Conservation (phyloP, 2,113 vertebrate species). For the Hymenochirus boettgeri region DNA sequence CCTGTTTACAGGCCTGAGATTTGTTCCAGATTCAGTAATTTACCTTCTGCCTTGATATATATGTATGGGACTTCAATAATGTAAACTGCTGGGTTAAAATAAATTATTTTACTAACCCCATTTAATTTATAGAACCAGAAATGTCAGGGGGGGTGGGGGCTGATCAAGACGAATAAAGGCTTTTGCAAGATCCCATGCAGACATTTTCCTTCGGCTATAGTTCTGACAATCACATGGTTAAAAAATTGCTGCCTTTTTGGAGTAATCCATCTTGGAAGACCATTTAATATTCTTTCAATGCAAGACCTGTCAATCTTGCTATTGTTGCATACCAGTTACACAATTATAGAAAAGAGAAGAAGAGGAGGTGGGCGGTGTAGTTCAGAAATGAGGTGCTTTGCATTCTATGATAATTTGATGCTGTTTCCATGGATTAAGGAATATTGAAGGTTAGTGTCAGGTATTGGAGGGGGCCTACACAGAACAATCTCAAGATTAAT, state of each 20-base stretch:
- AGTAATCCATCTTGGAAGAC: conserved; percentile 21
- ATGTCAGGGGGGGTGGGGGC: too few species aligned
- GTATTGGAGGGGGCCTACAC: conserved; percentile 12
- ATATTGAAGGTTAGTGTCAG: conserved; percentile 35
- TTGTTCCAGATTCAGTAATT: too few species aligned
- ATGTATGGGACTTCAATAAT: too few species aligned
- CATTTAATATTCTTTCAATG: conserved; percentile 29
- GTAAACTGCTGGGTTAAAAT: too few species aligned
- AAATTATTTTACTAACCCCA: too few species aligned
- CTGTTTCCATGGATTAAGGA: conserved; percentile 36
- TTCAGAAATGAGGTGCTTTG: conserved; percentile 39
- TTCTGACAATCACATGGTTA: not conserved
- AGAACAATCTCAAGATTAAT: conserved; percentile 13
- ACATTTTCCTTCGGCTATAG: not conserved
- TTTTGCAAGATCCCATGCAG: too few species aligned
- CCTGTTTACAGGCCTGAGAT: too few species aligned
- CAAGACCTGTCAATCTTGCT: conserved; percentile 32
- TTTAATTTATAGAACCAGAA: too few species aligned
- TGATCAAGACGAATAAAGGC: too few species aligned
- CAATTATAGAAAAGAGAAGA: conserved; percentile 19
- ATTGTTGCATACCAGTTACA: conserved; percentile 38
- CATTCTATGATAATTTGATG: conserved; percentile 37
- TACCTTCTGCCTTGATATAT: too few species aligned
- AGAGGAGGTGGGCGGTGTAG: conserved; percentile 31
- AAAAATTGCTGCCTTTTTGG: conserved; percentile 10